Conservation (phyloP, 2,113 vertebrate species). For the Trogon melanurus region DNA sequence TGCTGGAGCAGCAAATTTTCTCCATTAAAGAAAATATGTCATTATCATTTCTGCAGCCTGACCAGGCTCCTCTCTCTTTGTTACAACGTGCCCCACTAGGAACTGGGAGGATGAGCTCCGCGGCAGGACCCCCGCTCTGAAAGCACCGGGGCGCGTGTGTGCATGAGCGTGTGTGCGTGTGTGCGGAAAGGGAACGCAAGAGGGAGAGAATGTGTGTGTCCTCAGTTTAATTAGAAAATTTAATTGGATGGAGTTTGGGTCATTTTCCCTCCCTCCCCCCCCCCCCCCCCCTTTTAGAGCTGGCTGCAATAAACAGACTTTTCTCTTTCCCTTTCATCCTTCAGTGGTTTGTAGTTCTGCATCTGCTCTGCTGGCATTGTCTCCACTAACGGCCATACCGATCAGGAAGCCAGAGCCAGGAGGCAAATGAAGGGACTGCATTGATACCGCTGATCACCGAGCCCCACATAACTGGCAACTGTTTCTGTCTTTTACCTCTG, state of each 20-base stretch:
- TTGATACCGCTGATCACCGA: conserved; percentile 8
- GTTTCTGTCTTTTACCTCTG: conserved; percentile 45
- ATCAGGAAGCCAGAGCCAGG: conserved; percentile 57
- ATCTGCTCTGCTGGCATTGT: conserved; percentile 72
- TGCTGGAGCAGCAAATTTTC: background rate
- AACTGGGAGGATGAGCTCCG: background rate
- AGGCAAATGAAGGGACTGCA: conserved; percentile 56
- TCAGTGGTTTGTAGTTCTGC: conserved; percentile 67
- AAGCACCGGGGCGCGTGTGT: background rate
- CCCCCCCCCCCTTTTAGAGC: background rate
- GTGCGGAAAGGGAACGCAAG: background rate
- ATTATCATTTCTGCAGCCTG: background rate
- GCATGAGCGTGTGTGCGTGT: background rate
- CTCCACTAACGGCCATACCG: conserved; percentile 50
- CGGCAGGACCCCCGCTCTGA: background rate
- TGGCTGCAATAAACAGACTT: conserved; percentile 74
- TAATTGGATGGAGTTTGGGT: conserved; percentile 67
- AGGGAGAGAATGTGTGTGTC: conserved; percentile 47
- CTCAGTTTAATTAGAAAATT: conserved; percentile 73
- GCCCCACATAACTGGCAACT: conserved; percentile 35
- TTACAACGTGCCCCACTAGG: background rate
- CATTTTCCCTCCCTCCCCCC: background rate
- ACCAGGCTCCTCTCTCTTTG: background rate
- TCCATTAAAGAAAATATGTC: background rate
- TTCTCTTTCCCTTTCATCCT: conserved; percentile 71